A percentile compares a stretch with the other conserved stretches of the same genome.
These are phyloP conservation scores for Orius laevigatus DNA, from an alignment of 1,140 invertebrate species.

Conservation along the genomic window DNA sequence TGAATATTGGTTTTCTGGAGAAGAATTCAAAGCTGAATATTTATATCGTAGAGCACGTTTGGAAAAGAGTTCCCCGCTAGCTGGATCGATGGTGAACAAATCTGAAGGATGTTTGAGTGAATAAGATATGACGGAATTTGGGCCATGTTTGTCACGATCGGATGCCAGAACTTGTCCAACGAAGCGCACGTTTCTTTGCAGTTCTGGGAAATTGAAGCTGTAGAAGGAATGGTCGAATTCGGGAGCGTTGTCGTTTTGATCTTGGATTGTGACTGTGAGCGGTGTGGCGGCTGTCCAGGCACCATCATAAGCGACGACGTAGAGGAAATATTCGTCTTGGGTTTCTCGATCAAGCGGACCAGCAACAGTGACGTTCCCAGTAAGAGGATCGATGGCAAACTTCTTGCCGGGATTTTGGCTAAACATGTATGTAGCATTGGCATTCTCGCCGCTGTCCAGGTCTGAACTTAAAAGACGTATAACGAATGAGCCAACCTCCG, in stretches of 20 bases:
- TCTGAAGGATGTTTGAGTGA: slow-evolving; percentile 77
- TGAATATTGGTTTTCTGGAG: slow-evolving; percentile 74
- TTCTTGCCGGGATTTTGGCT: slow-evolving; percentile 75
- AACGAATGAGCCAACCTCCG: slow-evolving; percentile 80
- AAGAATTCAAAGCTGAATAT: slow-evolving; percentile 52
- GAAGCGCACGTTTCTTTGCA: slow-evolving; percentile 57
- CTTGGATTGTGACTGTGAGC: slow-evolving; percentile 81
- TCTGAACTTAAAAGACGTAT: slow-evolving; percentile 84
- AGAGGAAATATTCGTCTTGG: slow-evolving; percentile 78
- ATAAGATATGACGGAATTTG: slow-evolving; percentile 87
- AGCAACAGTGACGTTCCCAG: slow-evolving; percentile 83
- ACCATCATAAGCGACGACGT: slow-evolving; percentile 72
- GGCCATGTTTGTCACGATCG: slow-evolving; percentile 81
- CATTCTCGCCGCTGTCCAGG: slow-evolving; percentile 69
- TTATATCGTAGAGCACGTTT: slow-evolving; percentile 69
- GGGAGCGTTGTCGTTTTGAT: slow-evolving; percentile 87
- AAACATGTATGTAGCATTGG: slow-evolving; percentile 76
- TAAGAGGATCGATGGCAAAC: slow-evolving; percentile 72
- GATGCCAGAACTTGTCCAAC: slow-evolving; percentile 77
- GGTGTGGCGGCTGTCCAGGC: slow-evolving; percentile 79
- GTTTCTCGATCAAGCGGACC: slow-evolving; percentile 69
- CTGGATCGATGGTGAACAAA: slow-evolving; percentile 76
- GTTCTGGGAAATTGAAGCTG: slow-evolving; percentile 77
- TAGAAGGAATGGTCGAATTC: slow-evolving; percentile 78
- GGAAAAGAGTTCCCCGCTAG: slow-evolving; percentile 75